Percentiles rank a stretch among this genome's conserved stretches.
These are phyloP conservation scores for Musca vetustissima DNA, from an alignment of 1,140 invertebrate species.

Conservation along the genomic window DNA sequence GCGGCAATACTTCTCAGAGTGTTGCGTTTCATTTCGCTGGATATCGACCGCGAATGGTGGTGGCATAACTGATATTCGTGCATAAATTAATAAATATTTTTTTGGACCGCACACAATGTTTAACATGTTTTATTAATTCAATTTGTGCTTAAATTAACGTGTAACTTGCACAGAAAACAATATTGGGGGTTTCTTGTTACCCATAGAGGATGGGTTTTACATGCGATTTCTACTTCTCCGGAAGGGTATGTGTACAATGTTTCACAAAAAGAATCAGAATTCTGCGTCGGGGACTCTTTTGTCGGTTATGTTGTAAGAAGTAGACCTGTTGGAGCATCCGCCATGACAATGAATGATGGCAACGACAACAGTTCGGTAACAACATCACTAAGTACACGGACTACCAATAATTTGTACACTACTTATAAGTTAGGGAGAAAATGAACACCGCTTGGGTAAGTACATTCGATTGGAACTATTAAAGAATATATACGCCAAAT, in stretches of 20 bases:
- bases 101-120: slow-evolving; percentile 51
- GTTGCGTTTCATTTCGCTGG: neutral
- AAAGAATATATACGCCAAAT: too few relatives aligned
- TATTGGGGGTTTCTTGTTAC: slow-evolving; percentile 47
- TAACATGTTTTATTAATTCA: slow-evolving; percentile 56
- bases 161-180: slow-evolving; percentile 43
- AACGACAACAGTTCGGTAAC: slow-evolving; percentile 6
- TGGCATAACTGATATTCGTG: slow-evolving; percentile 32
- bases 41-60: slow-evolving; percentile 29
- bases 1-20: too few relatives aligned
- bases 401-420: too few relatives aligned
- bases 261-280: slow-evolving; percentile 2
- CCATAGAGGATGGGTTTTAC: neutral
- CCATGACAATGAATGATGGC: slow-evolving; percentile 2
- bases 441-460: too few relatives aligned
- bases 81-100: slow-evolving; percentile 51
- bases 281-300: neutral
- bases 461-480: too few relatives aligned
- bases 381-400: slow-evolving; percentile 13
- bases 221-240: neutral
- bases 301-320: neutral
- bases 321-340: too few relatives aligned
- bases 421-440: too few relatives aligned
- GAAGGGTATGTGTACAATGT: slow-evolving; percentile 2
- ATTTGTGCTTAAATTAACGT: slow-evolving; percentile 56